Base-by-base conservation (phyloP, 2,888 invertebrate species). In the Melieria omissa region DNA sequence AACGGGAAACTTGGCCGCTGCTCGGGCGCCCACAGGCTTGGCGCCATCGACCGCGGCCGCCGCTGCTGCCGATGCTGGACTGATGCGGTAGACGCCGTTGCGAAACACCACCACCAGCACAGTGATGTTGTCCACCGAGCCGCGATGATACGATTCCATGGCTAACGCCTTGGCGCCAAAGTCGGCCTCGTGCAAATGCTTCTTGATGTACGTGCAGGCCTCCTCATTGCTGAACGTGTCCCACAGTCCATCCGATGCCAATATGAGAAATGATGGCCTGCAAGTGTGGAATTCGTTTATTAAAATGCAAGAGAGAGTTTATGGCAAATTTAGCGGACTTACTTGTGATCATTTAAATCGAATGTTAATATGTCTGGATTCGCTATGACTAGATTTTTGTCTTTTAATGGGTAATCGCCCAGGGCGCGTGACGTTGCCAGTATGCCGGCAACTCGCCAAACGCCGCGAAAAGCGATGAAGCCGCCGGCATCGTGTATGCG, bases 231-330 rank as follows among this genome's bases (percentile, higher is more conserved):
- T 90, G 85, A 98, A 97, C 29, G 96, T 96, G 85, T 98, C 98
- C 98, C 98, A 98, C 47, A 98, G 89, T 3, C 98, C 98, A 88
- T 98, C 98, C 0, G 97, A 95, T 12, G 98, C 98, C 72, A 98
- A 89, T 74, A 98, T 92, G 78, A 98, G 88, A 87, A 98, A 98
- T 88, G 93, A 91, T 0, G 97, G 96, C 82, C 87, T 87, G 64
- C 8, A 55, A 41, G 12, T 58, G 6, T 1, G 4, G 16, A 61
- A n/a, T 41, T 3, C 42, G 42, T 4, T 41, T 10, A 46, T 44
- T 44, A 3, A 41, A 61, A 12, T 44, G 5, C 16, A 41, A 6
- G 29, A 0, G 8, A n/a, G 14, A 29, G 3, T 29, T 29, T 29
- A 29, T 29, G 47, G 29, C 49, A 49, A 49, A 45, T 29, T 0